phyloP scores from a whole-genome alignment of 1,140 invertebrate genomes.

The Frieseomelitta varia region DNA sequence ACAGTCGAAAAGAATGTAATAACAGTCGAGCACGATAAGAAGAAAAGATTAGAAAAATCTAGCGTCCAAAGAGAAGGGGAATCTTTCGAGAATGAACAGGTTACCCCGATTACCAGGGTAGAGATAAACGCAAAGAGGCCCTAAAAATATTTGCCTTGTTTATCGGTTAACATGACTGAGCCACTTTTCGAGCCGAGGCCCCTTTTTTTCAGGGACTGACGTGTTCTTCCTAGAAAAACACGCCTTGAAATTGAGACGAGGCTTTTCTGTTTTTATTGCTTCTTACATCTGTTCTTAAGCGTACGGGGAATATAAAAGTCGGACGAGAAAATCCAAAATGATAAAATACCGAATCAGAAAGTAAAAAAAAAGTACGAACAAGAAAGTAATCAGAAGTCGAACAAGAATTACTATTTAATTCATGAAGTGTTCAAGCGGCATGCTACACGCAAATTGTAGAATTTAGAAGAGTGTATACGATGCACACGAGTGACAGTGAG shows the following conservation, averaged over 20 bases:
- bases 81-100: conserved; percentile 4
- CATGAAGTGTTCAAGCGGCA: not conserved
- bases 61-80: not conserved
- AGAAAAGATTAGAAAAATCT: not conserved
- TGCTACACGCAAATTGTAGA: not conserved
- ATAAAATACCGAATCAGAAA: not conserved
- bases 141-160: conserved; percentile 68
- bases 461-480: not conserved
- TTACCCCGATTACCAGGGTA: conserved; percentile 13
- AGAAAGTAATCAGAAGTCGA: not conserved
- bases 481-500: conserved; percentile 22
- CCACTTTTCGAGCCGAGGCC: not conserved
- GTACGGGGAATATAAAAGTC: too few species aligned
- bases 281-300: not conserved
- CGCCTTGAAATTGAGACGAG: conserved; percentile 6
- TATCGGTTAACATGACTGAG: conserved; percentile 33
- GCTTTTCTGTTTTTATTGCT: not conserved
- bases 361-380: not conserved
- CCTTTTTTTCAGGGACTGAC: not conserved
- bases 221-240: not conserved
- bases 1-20: too few species aligned
- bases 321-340: not conserved
- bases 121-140: conserved; percentile 41
- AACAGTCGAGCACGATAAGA: too few species aligned
- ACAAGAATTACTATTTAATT: not conserved